Conservation (phyloP, 2,797 vertebrate genomes). For the Nyctalus aviator region DNA sequence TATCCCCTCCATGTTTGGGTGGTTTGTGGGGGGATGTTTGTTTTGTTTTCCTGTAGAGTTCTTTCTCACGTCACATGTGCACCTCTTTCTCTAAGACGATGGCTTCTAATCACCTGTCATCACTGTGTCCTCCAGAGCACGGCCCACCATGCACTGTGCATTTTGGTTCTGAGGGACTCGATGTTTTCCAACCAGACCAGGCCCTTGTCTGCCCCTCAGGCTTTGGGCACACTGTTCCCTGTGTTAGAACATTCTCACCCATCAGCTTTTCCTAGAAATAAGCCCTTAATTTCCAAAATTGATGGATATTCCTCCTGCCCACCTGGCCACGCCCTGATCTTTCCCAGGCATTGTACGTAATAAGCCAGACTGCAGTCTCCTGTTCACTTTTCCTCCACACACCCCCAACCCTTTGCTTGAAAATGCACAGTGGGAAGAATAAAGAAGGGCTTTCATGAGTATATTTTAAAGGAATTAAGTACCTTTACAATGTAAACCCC, state of each 20-base stretch:
- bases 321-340: background rate
- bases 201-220: background rate
- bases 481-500: background rate
- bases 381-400: background rate
- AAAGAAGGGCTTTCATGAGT: background rate
- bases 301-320: background rate
- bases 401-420: background rate
- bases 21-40: background rate
- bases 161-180: background rate
- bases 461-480: background rate
- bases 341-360: background rate
- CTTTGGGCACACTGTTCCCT: background rate
- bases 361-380: accelerated
- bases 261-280: background rate
- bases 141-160: accelerated
- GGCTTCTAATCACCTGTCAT: background rate
- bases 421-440: background rate
- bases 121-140: background rate
- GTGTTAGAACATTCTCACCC: background rate
- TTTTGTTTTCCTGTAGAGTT: background rate
- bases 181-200: background rate
- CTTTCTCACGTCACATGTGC: background rate
- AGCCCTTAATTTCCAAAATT: background rate
- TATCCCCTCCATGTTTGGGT: accelerated
- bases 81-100: background rate